These are phyloP conservation scores for Potamilus streckersoni DNA, from an alignment of 1,140 invertebrate genomes.

Conservation along the genomic window DNA sequence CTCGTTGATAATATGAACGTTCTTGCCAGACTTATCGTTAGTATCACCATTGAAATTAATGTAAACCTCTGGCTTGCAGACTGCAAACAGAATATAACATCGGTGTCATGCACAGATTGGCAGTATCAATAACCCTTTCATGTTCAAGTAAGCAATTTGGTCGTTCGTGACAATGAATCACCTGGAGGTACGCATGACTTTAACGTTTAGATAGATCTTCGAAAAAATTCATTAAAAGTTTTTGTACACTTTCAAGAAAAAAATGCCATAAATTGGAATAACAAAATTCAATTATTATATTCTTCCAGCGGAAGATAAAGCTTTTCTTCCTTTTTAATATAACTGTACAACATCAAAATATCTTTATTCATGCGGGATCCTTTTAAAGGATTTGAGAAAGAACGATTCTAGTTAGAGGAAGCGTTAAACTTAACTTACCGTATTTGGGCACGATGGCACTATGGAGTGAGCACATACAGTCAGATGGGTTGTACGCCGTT, in stretches of 20 bases:
- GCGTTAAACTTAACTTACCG: background rate
- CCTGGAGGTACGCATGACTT: no score
- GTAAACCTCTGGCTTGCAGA: constrained; percentile 37
- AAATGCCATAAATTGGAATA: background rate
- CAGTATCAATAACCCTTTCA: no score
- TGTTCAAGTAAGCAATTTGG: no score
- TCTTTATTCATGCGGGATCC: no score
- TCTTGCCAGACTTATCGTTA: constrained; percentile 41
- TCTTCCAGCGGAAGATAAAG: no score
- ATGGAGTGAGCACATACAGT: constrained; percentile 33
- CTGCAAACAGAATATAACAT: constrained; percentile 20
- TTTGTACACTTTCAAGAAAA: background rate
- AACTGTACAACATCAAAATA: no score
- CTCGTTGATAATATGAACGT: constrained; percentile 37
- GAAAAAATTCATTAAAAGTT: background rate
- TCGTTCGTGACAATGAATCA: no score
- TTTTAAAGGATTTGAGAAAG: no score
- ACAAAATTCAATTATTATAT: no score
- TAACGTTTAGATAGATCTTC: background rate
- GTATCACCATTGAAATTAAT: constrained; percentile 36
- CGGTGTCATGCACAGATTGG: background rate
- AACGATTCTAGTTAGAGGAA: no score
- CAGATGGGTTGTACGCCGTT: constrained; percentile 29
- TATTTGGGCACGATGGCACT: constrained; percentile 1
- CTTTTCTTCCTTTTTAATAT: no score